A percentile compares a stretch with the other conserved stretches of the same genome.
These are phyloP conservation scores for Sylvietta virens DNA, from an alignment of 2,113 vertebrate species.

Conservation along the genomic window DNA sequence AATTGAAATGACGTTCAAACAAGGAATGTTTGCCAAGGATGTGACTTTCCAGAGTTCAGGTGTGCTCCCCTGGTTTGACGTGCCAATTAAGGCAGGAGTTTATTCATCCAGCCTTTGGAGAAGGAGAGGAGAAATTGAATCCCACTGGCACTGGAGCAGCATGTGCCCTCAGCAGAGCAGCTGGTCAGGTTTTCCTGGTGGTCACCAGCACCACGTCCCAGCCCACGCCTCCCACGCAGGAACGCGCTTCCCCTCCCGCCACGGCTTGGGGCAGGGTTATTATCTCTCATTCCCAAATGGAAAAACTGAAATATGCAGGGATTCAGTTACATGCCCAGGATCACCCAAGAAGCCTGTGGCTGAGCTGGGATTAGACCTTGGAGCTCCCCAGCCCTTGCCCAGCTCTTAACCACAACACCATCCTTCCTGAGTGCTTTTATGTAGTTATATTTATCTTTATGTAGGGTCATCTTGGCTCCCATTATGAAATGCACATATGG, in stretches of 20 bases:
- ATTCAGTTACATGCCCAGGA: conserved; percentile 56
- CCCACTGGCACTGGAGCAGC: not conserved
- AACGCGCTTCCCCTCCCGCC: not conserved
- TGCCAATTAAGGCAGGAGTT: not conserved
- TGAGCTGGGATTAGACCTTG: conserved; percentile 50
- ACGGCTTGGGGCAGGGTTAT: not conserved
- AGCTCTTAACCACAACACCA: conserved; percentile 52
- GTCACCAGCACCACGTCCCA: not conserved
- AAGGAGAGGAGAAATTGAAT: not conserved
- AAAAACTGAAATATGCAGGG: conserved; percentile 24
- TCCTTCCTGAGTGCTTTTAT: conserved; percentile 52
- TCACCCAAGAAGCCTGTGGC: conserved; percentile 62
- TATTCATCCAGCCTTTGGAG: not conserved
- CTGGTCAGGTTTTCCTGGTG: not conserved
- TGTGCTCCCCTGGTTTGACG: not conserved
- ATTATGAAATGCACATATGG: conserved; percentile 57
- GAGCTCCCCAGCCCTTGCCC: conserved; percentile 35
- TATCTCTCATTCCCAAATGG: conserved; percentile 26
- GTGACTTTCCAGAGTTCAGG: not conserved
- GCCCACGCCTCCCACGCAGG: conserved; percentile 29
- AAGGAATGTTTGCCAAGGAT: not conserved
- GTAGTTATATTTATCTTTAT: conserved; percentile 65
- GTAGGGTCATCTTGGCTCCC: conserved; percentile 59
- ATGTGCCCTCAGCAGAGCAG: not conserved
- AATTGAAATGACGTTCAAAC: not conserved